Base-by-base conservation (phyloP, 1,140 invertebrate genomes). In the Drosophila persimilis region DNA sequence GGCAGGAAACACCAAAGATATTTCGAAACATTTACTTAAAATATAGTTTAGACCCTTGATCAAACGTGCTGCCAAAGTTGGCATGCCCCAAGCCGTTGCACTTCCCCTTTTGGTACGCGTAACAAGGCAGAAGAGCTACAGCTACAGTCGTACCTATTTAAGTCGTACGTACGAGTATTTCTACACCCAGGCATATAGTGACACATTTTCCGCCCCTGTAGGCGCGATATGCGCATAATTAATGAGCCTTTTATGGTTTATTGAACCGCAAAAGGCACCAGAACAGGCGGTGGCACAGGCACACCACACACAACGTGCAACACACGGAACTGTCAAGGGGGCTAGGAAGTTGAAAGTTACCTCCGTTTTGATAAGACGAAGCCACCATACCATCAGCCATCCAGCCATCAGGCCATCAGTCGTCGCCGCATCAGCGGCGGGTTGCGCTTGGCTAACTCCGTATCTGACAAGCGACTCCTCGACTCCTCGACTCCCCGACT, bases 221-320 rank as follows among this genome's bases (percentile, higher is more conserved):
- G 83, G 83, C 84, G 83, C 80, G 89, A 90, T 90, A 90, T 80
- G 89, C 88, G 89, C 89, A 90, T 90, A 90, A 90, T 90, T 90
- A 90, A 90, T 90, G 89, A 90, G 89, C 77, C 81, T 90, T 90
- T 90, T 90, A 90, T 90, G 88, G 89, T 90, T 90, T 90, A 90
- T 90, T 90, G 89, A 90, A 90, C 89, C 88, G 80, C 80, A 89
- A 67, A 73, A 66, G 44, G 46, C 64, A 73, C 50, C 48, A 69
- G 52, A 69, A 64, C 62, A 64, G 44, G 59, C 61, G 63, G 58
- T 13, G 15, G 20, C 26, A 50, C 43, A 15, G 20, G 31, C 31
- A 9, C 8, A 35, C 1, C 1, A 11, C 35, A 39, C 11, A 39
- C 11, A 39, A 11, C 35, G 35, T 39, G 35, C 17, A 46, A 53